Percentiles rank a stretch among this genome's conserved stretches.
Conservation (phyloP, 2,113 vertebrate genomes). For the Leucopternis melanops region DNA sequence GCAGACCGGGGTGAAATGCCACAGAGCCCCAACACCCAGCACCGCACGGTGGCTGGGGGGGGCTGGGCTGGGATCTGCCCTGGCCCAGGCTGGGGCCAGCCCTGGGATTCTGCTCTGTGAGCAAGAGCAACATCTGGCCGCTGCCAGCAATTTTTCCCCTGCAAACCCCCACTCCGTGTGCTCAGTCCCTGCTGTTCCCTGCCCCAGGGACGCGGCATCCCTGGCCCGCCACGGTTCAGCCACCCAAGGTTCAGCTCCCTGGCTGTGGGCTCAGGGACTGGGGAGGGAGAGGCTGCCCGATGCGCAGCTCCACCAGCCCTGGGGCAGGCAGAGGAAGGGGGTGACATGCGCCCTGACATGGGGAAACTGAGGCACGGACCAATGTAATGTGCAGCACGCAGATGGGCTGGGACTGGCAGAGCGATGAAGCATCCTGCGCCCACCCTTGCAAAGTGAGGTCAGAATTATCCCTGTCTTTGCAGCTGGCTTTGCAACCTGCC, state of each 20-base stretch:
- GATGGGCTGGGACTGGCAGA: background rate
- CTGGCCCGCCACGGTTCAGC: rapidly evolving
- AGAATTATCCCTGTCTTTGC: background rate
- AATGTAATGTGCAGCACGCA: rapidly evolving
- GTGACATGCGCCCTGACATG: rapidly evolving
- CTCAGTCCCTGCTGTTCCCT: background rate
- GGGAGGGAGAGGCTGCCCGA: background rate
- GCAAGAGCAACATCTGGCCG: background rate
- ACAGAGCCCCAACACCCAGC: background rate
- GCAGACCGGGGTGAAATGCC: background rate
- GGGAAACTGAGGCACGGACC: background rate
- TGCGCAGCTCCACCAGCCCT: background rate
- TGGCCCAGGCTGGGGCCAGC: background rate
- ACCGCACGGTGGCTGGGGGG: rapidly evolving
- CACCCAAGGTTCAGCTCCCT: no score
- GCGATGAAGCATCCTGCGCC: background rate
- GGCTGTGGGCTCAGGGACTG: rapidly evolving
- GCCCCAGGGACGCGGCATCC: background rate
- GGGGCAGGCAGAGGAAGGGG: background rate
- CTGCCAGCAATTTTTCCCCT: background rate
- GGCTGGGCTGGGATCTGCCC: background rate
- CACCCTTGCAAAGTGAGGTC: background rate
- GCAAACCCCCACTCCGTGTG: rapidly evolving
- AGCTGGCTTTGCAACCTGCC: background rate
- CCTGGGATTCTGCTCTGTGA: background rate